A percentile compares a stretch with the other conserved stretches of the same genome.
phyloP scores from a whole-genome alignment of 2,888 invertebrate genomes.

The Calameuta filiformis region DNA sequence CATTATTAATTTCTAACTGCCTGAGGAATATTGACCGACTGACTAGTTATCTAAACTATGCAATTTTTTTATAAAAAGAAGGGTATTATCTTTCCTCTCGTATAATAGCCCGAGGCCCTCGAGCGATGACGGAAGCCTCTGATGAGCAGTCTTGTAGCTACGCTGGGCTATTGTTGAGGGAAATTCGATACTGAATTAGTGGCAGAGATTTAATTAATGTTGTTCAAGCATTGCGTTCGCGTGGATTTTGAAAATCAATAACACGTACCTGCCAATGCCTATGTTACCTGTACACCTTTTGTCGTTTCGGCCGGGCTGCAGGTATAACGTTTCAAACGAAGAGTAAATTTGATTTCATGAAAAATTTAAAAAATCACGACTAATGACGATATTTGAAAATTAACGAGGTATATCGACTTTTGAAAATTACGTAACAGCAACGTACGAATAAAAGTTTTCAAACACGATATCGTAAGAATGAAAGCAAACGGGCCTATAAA shows the following conservation, averaged over 20 bases:
- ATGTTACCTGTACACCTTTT: neutral
- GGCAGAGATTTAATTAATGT: constrained; percentile 19
- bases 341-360: neutral
- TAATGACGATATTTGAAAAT: neutral
- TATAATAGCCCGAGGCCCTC: neutral
- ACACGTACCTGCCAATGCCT: neutral
- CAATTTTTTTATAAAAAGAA: neutral
- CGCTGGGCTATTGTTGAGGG: constrained; percentile 9
- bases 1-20: neutral
- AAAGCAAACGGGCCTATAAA: no score
- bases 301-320: neutral
- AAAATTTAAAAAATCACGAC: neutral
- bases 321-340: neutral
- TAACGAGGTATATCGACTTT: no score
- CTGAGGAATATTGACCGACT: neutral
- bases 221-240: constrained; percentile 17
- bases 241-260: neutral
- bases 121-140: neutral
- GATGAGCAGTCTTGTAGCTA: neutral
- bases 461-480: no score
- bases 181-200: constrained; percentile 21
- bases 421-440: no score
- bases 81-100: neutral
- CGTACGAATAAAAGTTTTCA: no score
- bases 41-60: neutral